Base-by-base conservation (phyloP, 2,888 invertebrate species). In the Drosophila tripunctata region DNA sequence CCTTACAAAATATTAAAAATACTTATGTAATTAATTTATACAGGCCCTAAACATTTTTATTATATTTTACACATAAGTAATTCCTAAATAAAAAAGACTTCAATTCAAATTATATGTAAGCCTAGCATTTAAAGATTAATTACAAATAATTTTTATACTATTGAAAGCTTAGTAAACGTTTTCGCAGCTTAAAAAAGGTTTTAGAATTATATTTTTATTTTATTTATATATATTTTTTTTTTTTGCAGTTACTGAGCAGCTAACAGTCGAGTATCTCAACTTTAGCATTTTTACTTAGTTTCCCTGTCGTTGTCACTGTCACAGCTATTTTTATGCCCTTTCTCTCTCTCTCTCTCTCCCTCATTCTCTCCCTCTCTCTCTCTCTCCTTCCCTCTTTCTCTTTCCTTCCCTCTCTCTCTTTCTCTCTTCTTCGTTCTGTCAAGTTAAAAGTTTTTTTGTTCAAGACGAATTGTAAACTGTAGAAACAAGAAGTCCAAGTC, bases 401-500 rank as follows among this genome's bases (percentile, higher is more conserved):
- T 24, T 33, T 31, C 15, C 27, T 22, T 35, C 40, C 54, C 33
- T 24, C 36, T 65, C 47, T 41, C 31, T 41, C 15, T 24, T 14
- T 2, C 31, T 12, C n/a, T 35, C 30, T 12, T 40, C 22, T 43
- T 4, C 4, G 27, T 50, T 47, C 30, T 47, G 22, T 50, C n/a
- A 12, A 17, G 36, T 15, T 5, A 27, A 45, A 45, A 65, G 61
- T 63, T 58, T 41, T n/a, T 58, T 67, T 62, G 57, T 56, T 43
- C n/a, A 24, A 67, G 41, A 55, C 17, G 47, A 33, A 52, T 47
- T 12, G 44, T 14, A 40, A 33, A 24, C 54, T 54, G 45, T 38
- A 50, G 24, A 31, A 55, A 48, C n/a, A n/a, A n/a, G n/a, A 62
- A 66, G 66, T 71, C 71, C 74, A 62, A 75, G 74, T 75, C 74